phyloP scores from a whole-genome alignment of 2,888 invertebrate species.

The Cyaniris semiargus region DNA sequence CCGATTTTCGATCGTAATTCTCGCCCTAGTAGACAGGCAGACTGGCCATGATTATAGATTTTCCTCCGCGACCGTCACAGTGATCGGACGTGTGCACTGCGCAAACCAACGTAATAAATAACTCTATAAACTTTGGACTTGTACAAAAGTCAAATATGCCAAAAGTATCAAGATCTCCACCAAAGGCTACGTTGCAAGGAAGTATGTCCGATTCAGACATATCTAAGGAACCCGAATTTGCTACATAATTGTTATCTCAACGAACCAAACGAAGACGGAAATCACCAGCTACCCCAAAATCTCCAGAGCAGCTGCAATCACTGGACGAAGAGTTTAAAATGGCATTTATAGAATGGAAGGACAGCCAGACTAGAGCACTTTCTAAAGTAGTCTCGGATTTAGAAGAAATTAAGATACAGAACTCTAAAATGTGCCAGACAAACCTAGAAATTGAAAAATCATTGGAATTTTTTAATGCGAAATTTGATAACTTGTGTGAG shows the following conservation, averaged over 20 bases:
- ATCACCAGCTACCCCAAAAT: not conserved
- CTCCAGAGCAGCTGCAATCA: not conserved
- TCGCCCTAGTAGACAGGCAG: too few species aligned
- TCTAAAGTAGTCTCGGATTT: slow-evolving; percentile 2
- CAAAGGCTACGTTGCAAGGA: not conserved
- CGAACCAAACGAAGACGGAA: not conserved
- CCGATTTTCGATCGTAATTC: too few species aligned
- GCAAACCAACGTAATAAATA: not conserved
- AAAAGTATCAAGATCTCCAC: not conserved
- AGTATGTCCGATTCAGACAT: not conserved
- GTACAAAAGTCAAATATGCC: not conserved
- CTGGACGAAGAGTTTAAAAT: not conserved
- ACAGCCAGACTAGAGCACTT: not conserved
- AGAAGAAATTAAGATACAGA: slow-evolving; percentile 10
- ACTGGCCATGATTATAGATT: too few species aligned
- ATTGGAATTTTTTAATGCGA: slow-evolving; percentile 3
- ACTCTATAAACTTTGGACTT: not conserved
- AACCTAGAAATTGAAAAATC: slow-evolving; percentile 22
- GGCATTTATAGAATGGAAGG: slow-evolving; percentile 3
- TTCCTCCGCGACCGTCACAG: not conserved
- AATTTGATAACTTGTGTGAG: slow-evolving; percentile 3
- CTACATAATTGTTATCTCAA: not conserved
- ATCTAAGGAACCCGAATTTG: too few species aligned
- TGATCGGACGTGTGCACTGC: not conserved
- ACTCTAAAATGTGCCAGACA: slow-evolving; percentile 3